phyloP scores from a whole-genome alignment of 1,140 invertebrate genomes.

The Mactra quadrangularis region DNA sequence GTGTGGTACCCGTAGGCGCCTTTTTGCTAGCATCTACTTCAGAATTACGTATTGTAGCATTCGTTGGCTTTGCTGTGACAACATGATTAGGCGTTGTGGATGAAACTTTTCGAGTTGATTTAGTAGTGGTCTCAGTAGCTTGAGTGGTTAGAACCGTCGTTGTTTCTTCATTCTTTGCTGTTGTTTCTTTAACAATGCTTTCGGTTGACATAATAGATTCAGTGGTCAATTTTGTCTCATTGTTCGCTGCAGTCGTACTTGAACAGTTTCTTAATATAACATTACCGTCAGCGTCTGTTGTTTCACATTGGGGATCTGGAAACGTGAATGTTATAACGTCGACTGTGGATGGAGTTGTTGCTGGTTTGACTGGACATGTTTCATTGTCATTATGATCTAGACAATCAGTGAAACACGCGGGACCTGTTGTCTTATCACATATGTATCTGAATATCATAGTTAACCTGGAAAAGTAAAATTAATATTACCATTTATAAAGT shows the following conservation, averaged over 20 bases:
- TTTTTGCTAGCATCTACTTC: too few species aligned
- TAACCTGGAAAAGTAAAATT: not conserved
- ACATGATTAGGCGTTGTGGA: too few species aligned
- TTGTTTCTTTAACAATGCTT: too few species aligned
- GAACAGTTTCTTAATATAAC: not conserved
- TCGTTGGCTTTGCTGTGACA: too few species aligned
- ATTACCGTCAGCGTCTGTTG: not conserved
- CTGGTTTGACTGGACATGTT: constrained; percentile 5
- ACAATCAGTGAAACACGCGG: constrained; percentile 35
- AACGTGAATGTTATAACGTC: constrained; percentile 36
- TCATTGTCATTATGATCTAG: constrained; percentile 14
- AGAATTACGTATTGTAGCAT: too few species aligned
- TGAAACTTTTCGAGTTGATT: not conserved
- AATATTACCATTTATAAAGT: not conserved
- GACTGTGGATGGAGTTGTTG: not conserved
- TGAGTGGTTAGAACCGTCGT: not conserved
- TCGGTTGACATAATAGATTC: too few species aligned
- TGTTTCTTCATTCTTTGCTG: too few species aligned
- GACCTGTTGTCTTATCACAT: constrained; percentile 17
- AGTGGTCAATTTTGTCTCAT: too few species aligned
- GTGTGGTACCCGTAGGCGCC: too few species aligned
- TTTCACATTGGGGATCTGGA: not conserved
- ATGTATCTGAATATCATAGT: constrained; percentile 15
- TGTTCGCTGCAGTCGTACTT: not conserved
- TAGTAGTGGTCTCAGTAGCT: not conserved